These are phyloP conservation scores for Penaeus chinensis DNA, from an alignment of 1,140 invertebrate species.

Conservation along the genomic window DNA sequence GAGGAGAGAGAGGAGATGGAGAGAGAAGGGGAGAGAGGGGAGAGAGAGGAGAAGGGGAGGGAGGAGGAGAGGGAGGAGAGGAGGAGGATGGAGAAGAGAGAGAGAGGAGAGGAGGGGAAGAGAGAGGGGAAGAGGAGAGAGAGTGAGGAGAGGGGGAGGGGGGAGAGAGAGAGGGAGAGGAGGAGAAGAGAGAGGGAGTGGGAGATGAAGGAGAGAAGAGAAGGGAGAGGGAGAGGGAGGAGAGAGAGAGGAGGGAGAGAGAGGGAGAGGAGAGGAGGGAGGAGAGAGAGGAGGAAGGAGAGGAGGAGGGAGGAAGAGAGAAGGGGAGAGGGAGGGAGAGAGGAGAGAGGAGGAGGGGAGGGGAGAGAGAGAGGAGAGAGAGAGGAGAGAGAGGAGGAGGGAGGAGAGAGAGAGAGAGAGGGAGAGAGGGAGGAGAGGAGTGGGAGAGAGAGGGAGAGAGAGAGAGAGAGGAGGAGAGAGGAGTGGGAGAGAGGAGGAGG, in stretches of 20 bases:
- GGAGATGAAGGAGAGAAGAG: too few species aligned
- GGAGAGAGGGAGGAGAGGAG: neutral
- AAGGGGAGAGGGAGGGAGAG: too few species aligned
- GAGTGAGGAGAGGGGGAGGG: neutral
- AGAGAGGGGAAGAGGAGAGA: neutral
- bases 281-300: neutral
- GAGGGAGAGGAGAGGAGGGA: neutral
- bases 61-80: too few species aligned
- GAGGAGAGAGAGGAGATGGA: neutral
- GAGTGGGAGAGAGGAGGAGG: neutral
- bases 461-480: neutral
- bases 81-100: too few species aligned
- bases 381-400: neutral
- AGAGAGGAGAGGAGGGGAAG: too few species aligned
- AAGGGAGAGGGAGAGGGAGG: neutral
- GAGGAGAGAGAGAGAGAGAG: slow-evolving; percentile 27
- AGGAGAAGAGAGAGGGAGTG: neutral
- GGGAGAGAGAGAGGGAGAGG: too few species aligned
- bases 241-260: neutral
- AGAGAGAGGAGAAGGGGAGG: too few species aligned
- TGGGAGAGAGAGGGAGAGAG: neutral
- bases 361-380: neutral
- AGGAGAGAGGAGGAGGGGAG: neutral
- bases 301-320: too few species aligned
- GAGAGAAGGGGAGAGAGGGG: too few species aligned